Base-by-base conservation (phyloP, 53 echinoderm and acorn worm genomes). In the Actinopyga echinites region DNA sequence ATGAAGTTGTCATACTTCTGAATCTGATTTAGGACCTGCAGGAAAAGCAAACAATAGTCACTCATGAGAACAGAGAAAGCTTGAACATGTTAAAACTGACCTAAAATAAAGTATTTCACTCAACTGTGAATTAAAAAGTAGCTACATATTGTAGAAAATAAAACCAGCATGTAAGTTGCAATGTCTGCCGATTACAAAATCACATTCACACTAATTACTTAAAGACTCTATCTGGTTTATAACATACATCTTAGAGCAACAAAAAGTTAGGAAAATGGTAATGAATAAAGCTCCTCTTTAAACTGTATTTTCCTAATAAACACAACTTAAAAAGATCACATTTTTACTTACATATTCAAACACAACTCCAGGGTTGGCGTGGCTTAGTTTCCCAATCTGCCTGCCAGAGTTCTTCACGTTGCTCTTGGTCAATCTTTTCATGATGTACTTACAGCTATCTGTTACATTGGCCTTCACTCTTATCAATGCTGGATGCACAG, bases 1-100 rank as follows among this genome's bases (percentile, higher is more conserved):
- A 99, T 99, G 80, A 93, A 93, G 84, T 99, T 99, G 75, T 99
- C 99, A 86, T 99, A 99, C 61, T 88, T 90, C 86, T 99, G 99
- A 49, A 99, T 99, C 49, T 94, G 94, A 79, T 94, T 92, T 68
- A 99, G 75, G 20, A 99, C 89, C 99, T 99, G 67, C 37, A 65
- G 49, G 86, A 37, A 65, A 30, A 38, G 45, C 69, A 26, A 78
- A 56, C 40, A 65, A n/a, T 75, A 15, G n/a, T 23, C 1, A 44
- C 9, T 24, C 23, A 78, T 15, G 13, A 4, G 2, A 13, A 0
- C 49, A 49, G 13, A 4, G 2, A 13, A 0, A 13, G 17, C 13
- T 49, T 17, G 17, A 6, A 49, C 7, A 11, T 15, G 49, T 49
- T 0, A 17, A 17, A 17, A 49, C 17, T 6, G 0, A 49, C 49